These are phyloP conservation scores for Drosophila nigricruria DNA, from an alignment of 2,888 invertebrate genomes.

Conservation along the genomic window DNA sequence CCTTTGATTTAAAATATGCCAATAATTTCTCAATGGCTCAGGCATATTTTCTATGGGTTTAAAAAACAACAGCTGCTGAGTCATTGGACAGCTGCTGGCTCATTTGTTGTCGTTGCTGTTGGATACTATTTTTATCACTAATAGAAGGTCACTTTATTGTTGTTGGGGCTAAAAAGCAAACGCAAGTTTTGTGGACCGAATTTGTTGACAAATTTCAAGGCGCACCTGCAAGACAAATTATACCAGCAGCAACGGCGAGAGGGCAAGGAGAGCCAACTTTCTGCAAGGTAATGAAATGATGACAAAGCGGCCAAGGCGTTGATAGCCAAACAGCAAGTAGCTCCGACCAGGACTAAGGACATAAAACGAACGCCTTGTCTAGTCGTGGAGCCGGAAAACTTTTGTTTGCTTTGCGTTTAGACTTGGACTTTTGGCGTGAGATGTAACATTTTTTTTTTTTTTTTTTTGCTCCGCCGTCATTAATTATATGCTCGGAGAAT, in stretches of 20 bases:
- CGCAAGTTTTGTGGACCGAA: conserved; percentile 71
- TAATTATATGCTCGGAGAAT: conserved; percentile 61
- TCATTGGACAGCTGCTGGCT: conserved; percentile 68
- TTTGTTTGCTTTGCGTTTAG: conserved; percentile 60
- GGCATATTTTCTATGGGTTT: neutral
- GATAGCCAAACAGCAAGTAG: conserved; percentile 42
- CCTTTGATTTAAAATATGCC: conserved; percentile 66
- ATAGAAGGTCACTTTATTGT: conserved; percentile 76
- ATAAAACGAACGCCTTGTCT: conserved; percentile 27
- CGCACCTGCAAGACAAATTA: conserved; percentile 79
- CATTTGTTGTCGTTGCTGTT: conserved; percentile 61
- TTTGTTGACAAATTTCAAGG: conserved; percentile 79
- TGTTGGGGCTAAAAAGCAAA: conserved; percentile 48
- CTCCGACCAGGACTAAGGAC: neutral
- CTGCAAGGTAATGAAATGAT: conserved; percentile 75
- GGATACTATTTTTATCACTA: conserved; percentile 74
- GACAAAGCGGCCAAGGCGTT: conserved; percentile 70
- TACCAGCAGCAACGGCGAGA: conserved; percentile 36
- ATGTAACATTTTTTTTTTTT: conserved; percentile 66
- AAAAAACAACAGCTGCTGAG: conserved; percentile 64
- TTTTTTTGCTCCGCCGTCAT: conserved; percentile 51
- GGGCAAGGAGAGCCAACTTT: conserved; percentile 48
- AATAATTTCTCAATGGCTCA: conserved; percentile 61
- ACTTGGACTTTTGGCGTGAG: conserved; percentile 53
- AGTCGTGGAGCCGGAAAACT: conserved; percentile 44